A percentile compares a stretch with the other conserved stretches of the same genome.
Evolutionary conservation across 2,113 vertebrate species (phyloP).

Genomic region (Dromiciops gliroides): DNA sequence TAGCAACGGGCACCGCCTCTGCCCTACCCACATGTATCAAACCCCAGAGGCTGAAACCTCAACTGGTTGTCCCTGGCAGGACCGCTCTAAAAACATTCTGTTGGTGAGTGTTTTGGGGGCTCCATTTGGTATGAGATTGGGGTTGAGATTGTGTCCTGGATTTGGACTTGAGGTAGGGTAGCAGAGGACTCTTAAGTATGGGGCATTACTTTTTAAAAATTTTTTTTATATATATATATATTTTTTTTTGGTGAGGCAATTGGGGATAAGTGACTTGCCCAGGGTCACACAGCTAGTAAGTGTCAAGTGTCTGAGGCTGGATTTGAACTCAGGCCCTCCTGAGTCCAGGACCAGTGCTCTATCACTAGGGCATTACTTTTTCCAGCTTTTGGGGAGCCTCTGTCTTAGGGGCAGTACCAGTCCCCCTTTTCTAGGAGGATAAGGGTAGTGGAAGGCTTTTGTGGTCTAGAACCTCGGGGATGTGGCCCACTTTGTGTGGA

Average conservation of each 20-base stretch:
- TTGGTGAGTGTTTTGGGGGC: constrained; percentile 85
- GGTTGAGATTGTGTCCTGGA: background rate
- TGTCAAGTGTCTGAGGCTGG: too few relatives aligned
- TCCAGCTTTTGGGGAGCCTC: background rate
- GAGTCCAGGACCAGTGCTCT: too few relatives aligned
- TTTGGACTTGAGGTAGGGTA: background rate
- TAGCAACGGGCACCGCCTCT: constrained; percentile 82
- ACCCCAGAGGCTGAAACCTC: constrained; percentile 73
- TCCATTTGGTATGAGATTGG: constrained; percentile 24
- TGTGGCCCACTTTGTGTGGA: background rate
- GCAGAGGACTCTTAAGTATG: background rate
- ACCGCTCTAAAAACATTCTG: constrained; percentile 85
- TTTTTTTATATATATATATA: too few relatives aligned
- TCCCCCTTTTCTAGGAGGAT: background rate
- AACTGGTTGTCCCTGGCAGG: constrained; percentile 73
- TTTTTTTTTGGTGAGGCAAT: too few relatives aligned
- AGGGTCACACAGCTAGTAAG: too few relatives aligned
- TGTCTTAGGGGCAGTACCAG: background rate
- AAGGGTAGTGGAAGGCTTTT: background rate
- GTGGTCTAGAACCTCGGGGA: background rate
- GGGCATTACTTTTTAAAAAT: background rate
- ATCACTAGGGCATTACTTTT: background rate
- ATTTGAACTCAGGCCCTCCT: too few relatives aligned
- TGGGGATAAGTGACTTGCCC: too few relatives aligned
- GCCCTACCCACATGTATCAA: constrained; percentile 79